phyloP scores from a whole-genome alignment of 2,113 vertebrate genomes.

The Synodontis membranacea region DNA sequence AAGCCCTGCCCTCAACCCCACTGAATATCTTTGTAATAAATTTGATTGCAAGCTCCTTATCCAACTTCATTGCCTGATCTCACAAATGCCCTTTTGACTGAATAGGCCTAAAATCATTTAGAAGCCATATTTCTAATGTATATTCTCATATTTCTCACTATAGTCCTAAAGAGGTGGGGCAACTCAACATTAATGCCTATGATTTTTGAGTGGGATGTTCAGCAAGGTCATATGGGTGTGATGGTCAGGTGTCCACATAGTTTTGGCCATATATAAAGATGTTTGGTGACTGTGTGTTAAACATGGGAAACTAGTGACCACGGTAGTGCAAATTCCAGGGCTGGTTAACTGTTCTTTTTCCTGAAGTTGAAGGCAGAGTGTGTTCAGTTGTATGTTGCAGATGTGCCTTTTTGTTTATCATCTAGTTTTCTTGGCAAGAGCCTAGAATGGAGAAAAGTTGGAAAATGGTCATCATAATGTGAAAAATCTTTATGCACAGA shows the following conservation, averaged over 20 bases:
- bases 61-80: not conserved
- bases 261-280: not conserved
- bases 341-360: not conserved
- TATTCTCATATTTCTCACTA: no score
- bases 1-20: not conserved
- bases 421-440: conserved; percentile 75
- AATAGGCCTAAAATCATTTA: not conserved
- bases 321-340: not conserved
- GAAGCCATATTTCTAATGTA: no score
- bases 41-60: not conserved
- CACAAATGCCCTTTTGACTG: not conserved
- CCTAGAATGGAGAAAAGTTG: conserved; percentile 58
- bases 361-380: not conserved
- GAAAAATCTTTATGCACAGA: not conserved
- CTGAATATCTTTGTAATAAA: not conserved
- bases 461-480: not conserved
- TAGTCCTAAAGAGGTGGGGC: not conserved
- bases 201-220: not conserved
- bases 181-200: not conserved
- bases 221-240: not conserved
- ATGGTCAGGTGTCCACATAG: not conserved
- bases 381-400: not conserved
- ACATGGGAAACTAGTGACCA: not conserved
- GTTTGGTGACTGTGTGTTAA: not conserved
- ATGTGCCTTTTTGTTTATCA: not conserved